Base-by-base conservation (phyloP, 2,888 invertebrate species). In the Yponomeuta malinellus region DNA sequence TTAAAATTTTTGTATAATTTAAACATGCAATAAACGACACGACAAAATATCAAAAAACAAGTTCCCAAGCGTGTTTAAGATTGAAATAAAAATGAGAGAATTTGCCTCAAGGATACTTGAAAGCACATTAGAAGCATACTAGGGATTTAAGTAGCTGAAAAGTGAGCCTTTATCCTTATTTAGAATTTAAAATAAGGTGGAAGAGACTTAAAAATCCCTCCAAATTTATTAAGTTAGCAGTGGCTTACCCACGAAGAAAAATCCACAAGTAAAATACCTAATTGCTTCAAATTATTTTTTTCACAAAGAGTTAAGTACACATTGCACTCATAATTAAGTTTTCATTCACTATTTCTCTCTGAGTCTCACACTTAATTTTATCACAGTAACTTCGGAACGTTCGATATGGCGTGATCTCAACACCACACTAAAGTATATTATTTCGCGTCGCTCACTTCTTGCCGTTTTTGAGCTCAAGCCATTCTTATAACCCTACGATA, bases 381-480 rank as follows among this genome's bases (percentile, higher is more conserved):
- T 66, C 71, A 71, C 72, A 70, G 71, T 52, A 71, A 69, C 73
- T 68, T 69, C 65, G 74, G 73, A 73, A 79, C 90, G 89, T 88
- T 84, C 84, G 78, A 82, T 78, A 78, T 82, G 76, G 76, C 77
- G 79, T 78, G 80, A 83, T 83, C 80, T 79, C 86, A 77, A 81
- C 79, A 79, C 82, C 83, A 83, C 84, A 90, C 89, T 88, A 84
- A 88, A 87, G 84, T 84, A 85, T 48, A 86, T 85, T 87, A 84
- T 77, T 83, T 82, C 82, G 85, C 68, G 79, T 84, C 76, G 76
- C 77, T 81, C 78, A 78, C 76, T 78, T 76, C 75, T 69, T 74
- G 75, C 78, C 73, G 73, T 71, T 71, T 2, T 33, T 10, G 73
- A 74, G 74, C 74, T 75, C 73, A 73, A 75, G 72, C 71, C 73